Conservation (phyloP, 1,140 invertebrate genomes). For the Anoplolepis gracilipes region DNA sequence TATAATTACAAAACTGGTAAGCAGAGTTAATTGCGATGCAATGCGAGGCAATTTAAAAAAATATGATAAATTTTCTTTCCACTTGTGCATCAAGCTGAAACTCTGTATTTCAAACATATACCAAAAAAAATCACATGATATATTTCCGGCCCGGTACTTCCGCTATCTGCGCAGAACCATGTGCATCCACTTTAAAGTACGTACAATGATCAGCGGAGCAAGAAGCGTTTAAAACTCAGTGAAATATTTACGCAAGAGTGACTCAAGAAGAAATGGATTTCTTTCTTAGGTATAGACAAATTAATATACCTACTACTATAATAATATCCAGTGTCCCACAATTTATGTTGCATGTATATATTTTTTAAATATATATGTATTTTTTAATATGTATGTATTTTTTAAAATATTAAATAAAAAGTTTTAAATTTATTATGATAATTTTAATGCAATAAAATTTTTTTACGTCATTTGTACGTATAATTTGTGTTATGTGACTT, state of each 20-base stretch:
- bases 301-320: background rate
- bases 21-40: slow-evolving; percentile 20
- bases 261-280: background rate
- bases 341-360: background rate
- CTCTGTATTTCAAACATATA: background rate
- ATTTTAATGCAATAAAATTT: slow-evolving; percentile 1
- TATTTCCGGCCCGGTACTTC: slow-evolving; percentile 67
- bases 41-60: slow-evolving; percentile 13
- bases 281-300: background rate
- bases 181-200: slow-evolving; percentile 66
- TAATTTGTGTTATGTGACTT: background rate
- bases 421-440: background rate
- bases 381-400: too few species aligned
- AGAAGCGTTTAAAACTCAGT: slow-evolving; percentile 43
- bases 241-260: background rate
- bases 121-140: slow-evolving; percentile 66
- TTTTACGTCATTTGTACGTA: too few species aligned
- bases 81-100: background rate
- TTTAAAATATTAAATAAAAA: background rate
- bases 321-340: background rate
- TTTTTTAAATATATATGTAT: too few species aligned
- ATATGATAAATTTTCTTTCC: background rate
- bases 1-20: background rate
- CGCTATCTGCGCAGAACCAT: slow-evolving; percentile 62
- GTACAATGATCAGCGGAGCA: slow-evolving; percentile 56